Evolutionary conservation across 30 jellyfish, hydroid and myxozoan species (phyloP), one percentile per base, ranked within the genome.

Genomic region (Aurelia sp.): DNA sequence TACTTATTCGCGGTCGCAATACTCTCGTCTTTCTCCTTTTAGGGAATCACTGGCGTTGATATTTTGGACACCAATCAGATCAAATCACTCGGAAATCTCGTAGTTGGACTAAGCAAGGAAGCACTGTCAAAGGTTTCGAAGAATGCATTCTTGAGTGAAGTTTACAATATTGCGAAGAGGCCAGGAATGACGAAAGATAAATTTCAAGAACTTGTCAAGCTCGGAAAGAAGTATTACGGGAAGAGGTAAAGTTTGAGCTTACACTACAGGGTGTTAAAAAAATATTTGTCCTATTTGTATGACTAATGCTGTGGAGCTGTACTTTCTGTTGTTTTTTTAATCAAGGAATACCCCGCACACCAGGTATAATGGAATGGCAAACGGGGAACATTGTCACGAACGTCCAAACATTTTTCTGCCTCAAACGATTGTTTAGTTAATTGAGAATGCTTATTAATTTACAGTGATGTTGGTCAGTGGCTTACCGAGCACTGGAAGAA

Each of bases 401-500:
- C 50, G 8, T 38, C 50, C 50, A 38, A 38, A 38, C 50, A 38
- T 38, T 38, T 35, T 38, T 38, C 50, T 38, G 33, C 33, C 33
- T 27, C 33, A 2, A 27, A 27, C 2, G 33, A 27, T 27, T 27
- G 33, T 27, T 27, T 27, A 27, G 33, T 27, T 0, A 27, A 27
- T 27, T 27, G 10, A 40, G 9, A 18, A 53, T 76, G 21, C 19
- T n/a, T 6, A 50, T 8, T 15, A 21, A 0, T 27, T 70, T 75
- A 17, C 78, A 90, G 98, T 80, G 98, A 91, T 63, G 85, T 80
- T 52, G 98, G 94, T 8, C 71, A 91, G 44, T 91, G 98, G 98
- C 81, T 75, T 8, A 58, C 76, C 3, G 92, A 48, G 30, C 94
- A 91, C 19, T 91, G 94, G 94, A 78, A 60, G 75, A 84, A 80